These are phyloP conservation scores for Acleris holmiana DNA, from an alignment of 2,888 invertebrate genomes.

Conservation along the genomic window DNA sequence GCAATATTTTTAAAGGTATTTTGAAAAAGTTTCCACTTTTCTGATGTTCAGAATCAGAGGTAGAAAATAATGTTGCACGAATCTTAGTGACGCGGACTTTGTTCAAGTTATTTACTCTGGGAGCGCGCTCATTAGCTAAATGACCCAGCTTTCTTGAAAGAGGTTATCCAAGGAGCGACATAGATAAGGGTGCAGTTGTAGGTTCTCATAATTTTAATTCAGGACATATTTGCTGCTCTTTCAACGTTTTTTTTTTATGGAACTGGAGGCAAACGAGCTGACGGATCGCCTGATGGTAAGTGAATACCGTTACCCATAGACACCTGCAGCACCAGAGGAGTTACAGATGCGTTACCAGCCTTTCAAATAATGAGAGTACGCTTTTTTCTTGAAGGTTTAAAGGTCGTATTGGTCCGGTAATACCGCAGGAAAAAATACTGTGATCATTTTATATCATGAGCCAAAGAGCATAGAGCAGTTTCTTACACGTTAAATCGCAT, in stretches of 20 bases:
- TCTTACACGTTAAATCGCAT: slow-evolving; percentile 6
- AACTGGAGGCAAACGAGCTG: too few relatives aligned
- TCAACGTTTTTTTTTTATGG: too few relatives aligned
- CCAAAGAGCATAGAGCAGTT: neutral
- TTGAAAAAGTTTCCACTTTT: slow-evolving; percentile 49
- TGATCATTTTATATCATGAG: neutral
- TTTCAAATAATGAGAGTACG: too few relatives aligned
- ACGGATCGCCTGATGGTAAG: too few relatives aligned
- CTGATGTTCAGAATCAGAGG: slow-evolving; percentile 63
- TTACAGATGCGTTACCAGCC: too few relatives aligned
- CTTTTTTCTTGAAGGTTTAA: too few relatives aligned
- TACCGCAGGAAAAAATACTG: too few relatives aligned
- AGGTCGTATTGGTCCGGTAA: too few relatives aligned
- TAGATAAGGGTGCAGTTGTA: slow-evolving; percentile 41
- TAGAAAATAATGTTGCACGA: slow-evolving; percentile 56
- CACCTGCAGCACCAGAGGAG: too few relatives aligned
- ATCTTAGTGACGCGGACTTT: slow-evolving; percentile 72
- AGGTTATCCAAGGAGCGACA: slow-evolving; percentile 62
- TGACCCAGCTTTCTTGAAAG: slow-evolving; percentile 75
- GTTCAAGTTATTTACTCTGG: slow-evolving; percentile 75
- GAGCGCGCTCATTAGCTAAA: slow-evolving; percentile 79
- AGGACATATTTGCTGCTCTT: neutral
- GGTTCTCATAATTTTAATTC: slow-evolving; percentile 6
- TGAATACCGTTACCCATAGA: too few relatives aligned
- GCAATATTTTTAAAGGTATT: slow-evolving; percentile 57